Base-by-base conservation (phyloP, 2,113 vertebrate species). In the Lanius ludovicianus region DNA sequence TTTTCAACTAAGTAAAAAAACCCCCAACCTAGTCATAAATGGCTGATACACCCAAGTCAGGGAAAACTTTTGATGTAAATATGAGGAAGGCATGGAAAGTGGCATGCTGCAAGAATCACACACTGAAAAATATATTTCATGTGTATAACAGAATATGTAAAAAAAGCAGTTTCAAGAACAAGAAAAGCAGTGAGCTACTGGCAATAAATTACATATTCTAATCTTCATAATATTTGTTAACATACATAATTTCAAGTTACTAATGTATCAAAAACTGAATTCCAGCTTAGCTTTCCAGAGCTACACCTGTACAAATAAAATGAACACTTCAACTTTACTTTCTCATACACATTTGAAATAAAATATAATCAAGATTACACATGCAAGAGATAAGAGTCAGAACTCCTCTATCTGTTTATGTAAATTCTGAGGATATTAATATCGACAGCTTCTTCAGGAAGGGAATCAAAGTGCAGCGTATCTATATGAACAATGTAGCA, bases 1-100 rank as follows among this genome's bases (percentile, higher is more conserved):
- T 88, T 88, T 74, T 83, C 90, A 93, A 71, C 83, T 95, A 63
- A 91, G 78, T 69, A 59, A 89, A 93, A 95, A 47, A 76, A 78
- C 59, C 19, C 11, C 25, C 37, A 60, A 88, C 27, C 59, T 47
- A 90, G 53, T 91, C 67, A 79, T 46, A 96, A 90, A 83, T 67
- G 71, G 68, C 27, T 77, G 89, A 42, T 76, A 52, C 6, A 62
- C 22, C 15, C 55, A 91, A 93, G 78, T 33, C 20, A 90, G 16
- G 39, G 35, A 35, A 87, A 96, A 67, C 39, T 85, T 95, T 30
- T 50, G 55, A 82, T 69, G 50, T 73, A 87, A 87, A 75, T 39
- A 64, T 5, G 19, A 76, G 50, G 57, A 87, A 95, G 20, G n/a
- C 62, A 76, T 17, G 37, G 73, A 75, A 94, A 94, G 49, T 50